Evolutionary conservation across 2,888 invertebrate species (phyloP).

Genomic region (Drosophila falleni): DNA sequence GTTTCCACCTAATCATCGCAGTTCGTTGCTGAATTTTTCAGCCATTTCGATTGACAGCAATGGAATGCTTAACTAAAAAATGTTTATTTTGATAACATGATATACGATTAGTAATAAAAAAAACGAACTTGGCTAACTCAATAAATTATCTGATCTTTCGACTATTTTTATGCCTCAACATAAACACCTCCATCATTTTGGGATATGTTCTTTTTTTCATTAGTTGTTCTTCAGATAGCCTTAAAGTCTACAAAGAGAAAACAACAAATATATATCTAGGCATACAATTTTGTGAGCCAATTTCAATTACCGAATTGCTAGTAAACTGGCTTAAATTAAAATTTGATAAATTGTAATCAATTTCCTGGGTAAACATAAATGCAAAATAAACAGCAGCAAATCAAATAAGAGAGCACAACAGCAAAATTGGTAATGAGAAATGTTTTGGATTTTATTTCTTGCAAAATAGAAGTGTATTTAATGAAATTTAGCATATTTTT

Average conservation of each 20-base stretch:
- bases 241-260: conserved; percentile 5
- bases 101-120: conserved; percentile 33
- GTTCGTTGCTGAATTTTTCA: conserved; percentile 17
- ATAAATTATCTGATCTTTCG: conserved; percentile 49
- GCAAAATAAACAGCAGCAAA: conserved; percentile 20
- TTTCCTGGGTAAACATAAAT: conserved; percentile 37
- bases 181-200: conserved; percentile 57
- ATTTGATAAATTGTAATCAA: conserved; percentile 59
- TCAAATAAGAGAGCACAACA: neutral
- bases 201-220: conserved; percentile 13
- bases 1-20: conserved; percentile 47
- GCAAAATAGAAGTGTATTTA: neutral
- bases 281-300: conserved; percentile 24
- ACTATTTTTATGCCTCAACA: conserved; percentile 48
- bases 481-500: too few species aligned
- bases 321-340: conserved; percentile 43
- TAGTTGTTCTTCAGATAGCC: conserved; percentile 7
- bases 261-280: conserved; percentile 20
- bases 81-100: conserved; percentile 59
- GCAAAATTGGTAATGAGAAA: neutral
- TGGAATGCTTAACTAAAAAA: conserved; percentile 34
- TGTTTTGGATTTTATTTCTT: neutral
- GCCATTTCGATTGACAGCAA: conserved; percentile 42
- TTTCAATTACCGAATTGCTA: conserved; percentile 55
- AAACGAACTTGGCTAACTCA: conserved; percentile 8